A percentile compares a stretch with the other conserved stretches of the same genome.
These are phyloP conservation scores for Cristatella mucedo DNA, from an alignment of 2,888 invertebrate genomes.

Conservation along the genomic window DNA sequence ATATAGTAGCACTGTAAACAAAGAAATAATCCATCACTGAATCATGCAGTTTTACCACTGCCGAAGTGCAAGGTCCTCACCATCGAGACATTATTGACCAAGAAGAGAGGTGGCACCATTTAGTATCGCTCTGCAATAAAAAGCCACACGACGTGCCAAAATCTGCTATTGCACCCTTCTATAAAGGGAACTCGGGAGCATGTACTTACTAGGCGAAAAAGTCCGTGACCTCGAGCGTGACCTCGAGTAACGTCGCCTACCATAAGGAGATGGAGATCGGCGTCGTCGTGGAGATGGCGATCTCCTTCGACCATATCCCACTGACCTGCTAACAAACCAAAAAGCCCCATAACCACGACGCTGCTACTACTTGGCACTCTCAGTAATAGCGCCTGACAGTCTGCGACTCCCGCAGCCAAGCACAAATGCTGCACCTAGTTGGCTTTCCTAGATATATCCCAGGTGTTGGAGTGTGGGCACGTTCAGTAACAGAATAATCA, in stretches of 20 bases:
- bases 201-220: constrained; percentile 66
- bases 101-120: too few species aligned
- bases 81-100: too few species aligned
- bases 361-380: neutral
- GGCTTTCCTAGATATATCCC: constrained; percentile 92
- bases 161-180: too few species aligned
- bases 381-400: constrained; percentile 18
- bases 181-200: too few species aligned
- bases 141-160: too few species aligned
- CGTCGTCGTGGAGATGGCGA: constrained; percentile 11
- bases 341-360: too few species aligned
- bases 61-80: too few species aligned
- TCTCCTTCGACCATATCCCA: constrained; percentile 8
- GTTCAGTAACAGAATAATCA: constrained; percentile 83
- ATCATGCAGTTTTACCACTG: too few species aligned
- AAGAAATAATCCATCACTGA: too few species aligned
- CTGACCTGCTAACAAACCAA: too few species aligned
- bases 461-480: constrained; percentile 91
- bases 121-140: too few species aligned
- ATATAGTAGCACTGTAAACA: too few species aligned
- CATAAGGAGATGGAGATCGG: constrained; percentile 58
- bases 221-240: constrained; percentile 60
- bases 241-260: constrained; percentile 50
- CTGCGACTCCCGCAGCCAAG: constrained; percentile 10
- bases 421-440: constrained; percentile 25